phyloP scores from a whole-genome alignment of 2,113 vertebrate species.

The Oriolus oriolus region DNA sequence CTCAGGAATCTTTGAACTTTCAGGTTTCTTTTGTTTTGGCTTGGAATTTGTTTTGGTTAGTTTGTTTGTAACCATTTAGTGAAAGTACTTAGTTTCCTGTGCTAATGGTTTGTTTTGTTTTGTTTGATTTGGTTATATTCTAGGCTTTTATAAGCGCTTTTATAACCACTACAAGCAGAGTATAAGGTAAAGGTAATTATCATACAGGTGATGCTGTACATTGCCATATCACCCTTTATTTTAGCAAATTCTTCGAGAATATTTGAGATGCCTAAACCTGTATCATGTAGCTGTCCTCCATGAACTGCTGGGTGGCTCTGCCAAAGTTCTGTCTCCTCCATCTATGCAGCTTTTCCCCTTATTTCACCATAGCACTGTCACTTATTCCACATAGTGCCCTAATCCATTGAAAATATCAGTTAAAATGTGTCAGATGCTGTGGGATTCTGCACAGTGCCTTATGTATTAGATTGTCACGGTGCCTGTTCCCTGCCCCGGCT shows the following conservation, averaged over 20 bases:
- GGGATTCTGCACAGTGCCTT: neutral
- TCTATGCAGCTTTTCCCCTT: neutral
- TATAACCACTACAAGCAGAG: conserved; percentile 73
- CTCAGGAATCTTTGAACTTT: neutral
- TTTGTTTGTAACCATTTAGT: neutral
- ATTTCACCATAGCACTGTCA: neutral
- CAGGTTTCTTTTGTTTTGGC: neutral
- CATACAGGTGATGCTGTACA: conserved; percentile 73
- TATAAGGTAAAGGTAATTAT: conserved; percentile 79
- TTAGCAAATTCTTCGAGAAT: neutral
- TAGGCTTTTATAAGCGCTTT: conserved; percentile 76
- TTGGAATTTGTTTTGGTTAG: neutral
- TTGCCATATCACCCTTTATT: neutral
- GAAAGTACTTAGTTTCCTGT: neutral
- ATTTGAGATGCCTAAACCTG: neutral
- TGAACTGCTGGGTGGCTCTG: neutral
- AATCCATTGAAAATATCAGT: neutral
- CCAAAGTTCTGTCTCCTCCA: neutral
- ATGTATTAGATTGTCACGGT: too few relatives aligned
- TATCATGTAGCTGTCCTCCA: neutral
- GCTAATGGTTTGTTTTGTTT: neutral
- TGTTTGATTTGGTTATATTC: neutral
- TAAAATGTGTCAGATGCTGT: neutral
- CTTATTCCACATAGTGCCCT: neutral
- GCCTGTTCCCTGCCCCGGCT: too few relatives aligned